Conservation (phyloP, 2,797 vertebrate genomes). For the Graptemys geographica region DNA sequence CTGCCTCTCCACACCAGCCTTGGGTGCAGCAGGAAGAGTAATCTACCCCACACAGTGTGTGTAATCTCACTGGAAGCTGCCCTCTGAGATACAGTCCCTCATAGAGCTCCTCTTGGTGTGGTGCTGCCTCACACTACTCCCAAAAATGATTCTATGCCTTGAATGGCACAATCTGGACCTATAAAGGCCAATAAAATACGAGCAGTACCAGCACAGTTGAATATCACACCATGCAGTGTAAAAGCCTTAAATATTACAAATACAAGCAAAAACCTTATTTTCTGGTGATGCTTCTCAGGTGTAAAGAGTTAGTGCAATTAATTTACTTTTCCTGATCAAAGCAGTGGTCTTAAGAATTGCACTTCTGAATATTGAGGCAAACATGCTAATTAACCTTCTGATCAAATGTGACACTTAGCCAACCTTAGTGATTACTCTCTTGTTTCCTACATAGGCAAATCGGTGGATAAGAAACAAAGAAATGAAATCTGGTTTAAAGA, state of each 20-base stretch:
- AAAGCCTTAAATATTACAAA: not conserved
- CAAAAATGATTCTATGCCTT: not conserved
- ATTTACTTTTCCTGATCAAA: not conserved
- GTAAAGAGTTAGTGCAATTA: not conserved
- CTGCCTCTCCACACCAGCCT: not conserved
- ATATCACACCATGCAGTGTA: not conserved
- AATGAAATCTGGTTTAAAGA: slow-evolving; percentile 84
- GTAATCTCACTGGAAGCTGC: not conserved
- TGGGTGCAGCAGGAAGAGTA: not conserved
- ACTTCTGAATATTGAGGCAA: not conserved
- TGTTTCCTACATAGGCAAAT: slow-evolving; percentile 82
- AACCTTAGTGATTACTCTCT: not conserved
- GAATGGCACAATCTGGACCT: not conserved
- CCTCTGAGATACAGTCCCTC: not conserved
- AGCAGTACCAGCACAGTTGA: not conserved
- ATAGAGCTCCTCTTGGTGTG: not conserved
- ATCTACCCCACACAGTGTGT: not conserved
- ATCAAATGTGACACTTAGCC: not conserved
- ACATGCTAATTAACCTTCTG: not conserved
- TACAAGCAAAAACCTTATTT: not conserved
- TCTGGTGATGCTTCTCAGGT: not conserved
- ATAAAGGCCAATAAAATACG: not conserved
- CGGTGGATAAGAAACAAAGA: slow-evolving; percentile 90
- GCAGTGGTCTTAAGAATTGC: not conserved
- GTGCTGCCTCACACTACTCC: not conserved